Conservation (phyloP, 30 jellyfish, hydroid and myxozoan genomes). For the Morbakka virulenta region DNA sequence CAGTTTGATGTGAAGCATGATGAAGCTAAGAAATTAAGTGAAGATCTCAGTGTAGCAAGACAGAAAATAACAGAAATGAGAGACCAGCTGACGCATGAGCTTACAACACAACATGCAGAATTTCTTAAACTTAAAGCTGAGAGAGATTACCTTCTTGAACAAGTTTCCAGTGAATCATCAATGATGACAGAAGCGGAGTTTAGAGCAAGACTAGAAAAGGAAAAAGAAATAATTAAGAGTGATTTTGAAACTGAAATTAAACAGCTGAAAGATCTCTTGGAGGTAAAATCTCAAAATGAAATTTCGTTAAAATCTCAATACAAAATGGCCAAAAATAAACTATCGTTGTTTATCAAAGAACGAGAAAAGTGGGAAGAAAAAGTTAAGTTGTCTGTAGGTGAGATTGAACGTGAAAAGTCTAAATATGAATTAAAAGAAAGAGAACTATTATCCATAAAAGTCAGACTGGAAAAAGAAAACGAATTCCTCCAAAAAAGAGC, state of each 20-base stretch:
- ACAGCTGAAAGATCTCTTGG: not conserved
- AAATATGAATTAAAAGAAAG: not conserved
- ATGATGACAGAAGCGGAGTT: no score
- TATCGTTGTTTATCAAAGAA: not conserved
- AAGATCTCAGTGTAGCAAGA: not conserved
- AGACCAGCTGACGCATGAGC: not conserved
- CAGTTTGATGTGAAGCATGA: not conserved
- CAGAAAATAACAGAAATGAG: not conserved
- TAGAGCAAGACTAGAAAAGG: not conserved
- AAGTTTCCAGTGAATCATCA: not conserved
- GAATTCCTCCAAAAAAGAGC: not conserved
- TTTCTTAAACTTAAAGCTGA: not conserved
- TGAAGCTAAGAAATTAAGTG: not conserved
- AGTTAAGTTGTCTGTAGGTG: not conserved
- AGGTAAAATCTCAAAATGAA: not conserved
- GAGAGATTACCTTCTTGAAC: not conserved
- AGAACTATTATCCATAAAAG: not conserved
- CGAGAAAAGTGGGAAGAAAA: not conserved
- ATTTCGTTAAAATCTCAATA: not conserved
- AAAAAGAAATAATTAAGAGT: no score
- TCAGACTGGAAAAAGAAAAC: not conserved
- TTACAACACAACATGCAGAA: not conserved
- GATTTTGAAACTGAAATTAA: not conserved
- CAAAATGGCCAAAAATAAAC: not conserved
- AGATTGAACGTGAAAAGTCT: not conserved